Conservation (phyloP, 2,888 invertebrate species). For the Lasioglossum marginatum region DNA sequence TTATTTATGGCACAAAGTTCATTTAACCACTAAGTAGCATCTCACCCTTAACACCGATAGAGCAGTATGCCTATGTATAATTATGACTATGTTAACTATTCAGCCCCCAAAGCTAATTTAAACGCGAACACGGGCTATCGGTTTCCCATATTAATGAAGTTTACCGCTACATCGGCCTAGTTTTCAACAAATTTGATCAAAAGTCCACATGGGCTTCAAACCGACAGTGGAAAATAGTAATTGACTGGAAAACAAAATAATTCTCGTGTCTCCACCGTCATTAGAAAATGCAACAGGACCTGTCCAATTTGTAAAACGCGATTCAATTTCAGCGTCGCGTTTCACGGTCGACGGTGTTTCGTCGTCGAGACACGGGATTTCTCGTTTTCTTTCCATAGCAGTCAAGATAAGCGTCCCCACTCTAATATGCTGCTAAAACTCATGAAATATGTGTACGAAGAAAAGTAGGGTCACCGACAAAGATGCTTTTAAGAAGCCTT, state of each 20-base stretch:
- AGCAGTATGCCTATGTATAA: conserved; percentile 7
- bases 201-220: neutral
- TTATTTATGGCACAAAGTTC: conserved; percentile 16
- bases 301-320: neutral
- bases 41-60: conserved; percentile 1
- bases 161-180: neutral
- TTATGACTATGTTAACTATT: conserved; percentile 31
- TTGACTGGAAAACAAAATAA: neutral
- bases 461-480: neutral
- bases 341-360: neutral
- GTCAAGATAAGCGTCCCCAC: neutral
- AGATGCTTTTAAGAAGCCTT: conserved; percentile 10
- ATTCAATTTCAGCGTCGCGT: neutral
- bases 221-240: neutral
- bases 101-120: neutral
- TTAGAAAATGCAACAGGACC: neutral
- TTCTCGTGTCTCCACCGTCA: neutral
- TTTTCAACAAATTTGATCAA: neutral
- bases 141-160: conserved; percentile 26
- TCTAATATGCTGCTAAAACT: neutral
- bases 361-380: neutral
- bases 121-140: neutral
- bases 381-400: neutral
- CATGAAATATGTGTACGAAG: neutral
- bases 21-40: conserved; percentile 24